Evolutionary conservation across 2,797 vertebrate genomes (phyloP).

Genomic region (Acestrorhynchus altus): DNA sequence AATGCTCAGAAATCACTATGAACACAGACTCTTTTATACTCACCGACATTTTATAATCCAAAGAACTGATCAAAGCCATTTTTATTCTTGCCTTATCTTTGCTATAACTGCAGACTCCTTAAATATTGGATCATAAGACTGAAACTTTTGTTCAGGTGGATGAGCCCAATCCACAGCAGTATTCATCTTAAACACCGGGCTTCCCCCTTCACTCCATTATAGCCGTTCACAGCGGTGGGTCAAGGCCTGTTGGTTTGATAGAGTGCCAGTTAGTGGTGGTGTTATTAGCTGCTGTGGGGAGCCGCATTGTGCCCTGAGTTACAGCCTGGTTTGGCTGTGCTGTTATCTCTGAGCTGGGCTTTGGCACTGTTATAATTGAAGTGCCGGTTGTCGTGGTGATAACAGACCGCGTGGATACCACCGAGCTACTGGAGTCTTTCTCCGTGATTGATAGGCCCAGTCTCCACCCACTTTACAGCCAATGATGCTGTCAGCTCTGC

Average conservation of each 20-base stretch:
- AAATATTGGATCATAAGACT: not conserved
- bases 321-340: conserved; percentile 55
- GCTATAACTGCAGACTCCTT: not conserved
- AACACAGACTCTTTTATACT: no score
- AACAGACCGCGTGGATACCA: conserved; percentile 58
- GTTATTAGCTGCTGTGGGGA: conserved; percentile 62
- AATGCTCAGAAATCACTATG: no score
- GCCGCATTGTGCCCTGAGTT: conserved; percentile 50
- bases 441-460: conserved; percentile 61
- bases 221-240: conserved; percentile 39
- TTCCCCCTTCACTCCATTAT: conserved; percentile 43
- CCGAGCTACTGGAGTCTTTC: conserved; percentile 57
- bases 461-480: conserved; percentile 49
- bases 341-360: conserved; percentile 62
- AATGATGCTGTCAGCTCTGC: conserved; percentile 35
- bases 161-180: conserved; percentile 6
- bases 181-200: conserved; percentile 12
- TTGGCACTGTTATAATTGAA: conserved; percentile 65
- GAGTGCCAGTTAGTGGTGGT: conserved; percentile 54
- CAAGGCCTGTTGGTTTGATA: conserved; percentile 58
- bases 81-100: not conserved
- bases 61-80: not conserved
- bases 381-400: conserved; percentile 58
- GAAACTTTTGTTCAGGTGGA: conserved; percentile 20
- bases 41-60: not conserved